Percentiles rank a stretch among this genome's conserved stretches.
These are phyloP conservation scores for Mythimna pallens DNA, from an alignment of 2,888 invertebrate species.

Conservation along the genomic window DNA sequence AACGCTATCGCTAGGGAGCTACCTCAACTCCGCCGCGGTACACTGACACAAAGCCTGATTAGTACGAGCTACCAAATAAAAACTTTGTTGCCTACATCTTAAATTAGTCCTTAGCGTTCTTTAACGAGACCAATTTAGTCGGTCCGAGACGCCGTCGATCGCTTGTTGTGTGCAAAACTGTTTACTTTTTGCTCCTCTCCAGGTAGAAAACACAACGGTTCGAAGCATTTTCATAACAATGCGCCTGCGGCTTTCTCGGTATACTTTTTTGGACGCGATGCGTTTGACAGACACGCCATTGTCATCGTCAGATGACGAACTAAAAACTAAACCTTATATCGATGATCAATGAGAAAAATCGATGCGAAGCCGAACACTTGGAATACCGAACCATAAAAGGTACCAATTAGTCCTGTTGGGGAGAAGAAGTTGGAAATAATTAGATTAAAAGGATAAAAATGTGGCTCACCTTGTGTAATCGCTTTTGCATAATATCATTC, in stretches of 20 bases:
- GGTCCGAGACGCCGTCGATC: conserved; percentile 80
- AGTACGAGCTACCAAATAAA: conserved; percentile 73
- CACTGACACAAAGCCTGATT: conserved; percentile 71
- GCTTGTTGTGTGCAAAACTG: conserved; percentile 85
- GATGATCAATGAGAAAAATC: conserved; percentile 85
- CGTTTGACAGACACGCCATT: conserved; percentile 89
- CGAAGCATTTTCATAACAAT: conserved; percentile 90
- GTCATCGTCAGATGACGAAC: conserved; percentile 87
- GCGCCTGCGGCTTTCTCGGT: conserved; percentile 87
- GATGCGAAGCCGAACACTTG: conserved; percentile 73
- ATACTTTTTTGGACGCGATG: conserved; percentile 85
- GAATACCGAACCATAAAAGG: conserved; percentile 78
- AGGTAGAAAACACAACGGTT: conserved; percentile 89
- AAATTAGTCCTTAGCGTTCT: conserved; percentile 86
- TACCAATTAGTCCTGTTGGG: conserved; percentile 79
- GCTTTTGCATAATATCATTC: conserved; percentile 98
- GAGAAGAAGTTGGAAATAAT: conserved; percentile 64
- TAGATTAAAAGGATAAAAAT: conserved; percentile 59
- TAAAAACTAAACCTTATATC: conserved; percentile 85
- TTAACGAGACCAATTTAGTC: conserved; percentile 86
- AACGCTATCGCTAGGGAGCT: conserved; percentile 64
- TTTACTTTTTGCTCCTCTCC: conserved; percentile 84
- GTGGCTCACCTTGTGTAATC: conserved; percentile 97
- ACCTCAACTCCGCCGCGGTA: conserved; percentile 63
- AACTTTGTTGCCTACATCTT: conserved; percentile 82